Conservation (phyloP, 2,888 invertebrate species). For the Leucoma salicis region DNA sequence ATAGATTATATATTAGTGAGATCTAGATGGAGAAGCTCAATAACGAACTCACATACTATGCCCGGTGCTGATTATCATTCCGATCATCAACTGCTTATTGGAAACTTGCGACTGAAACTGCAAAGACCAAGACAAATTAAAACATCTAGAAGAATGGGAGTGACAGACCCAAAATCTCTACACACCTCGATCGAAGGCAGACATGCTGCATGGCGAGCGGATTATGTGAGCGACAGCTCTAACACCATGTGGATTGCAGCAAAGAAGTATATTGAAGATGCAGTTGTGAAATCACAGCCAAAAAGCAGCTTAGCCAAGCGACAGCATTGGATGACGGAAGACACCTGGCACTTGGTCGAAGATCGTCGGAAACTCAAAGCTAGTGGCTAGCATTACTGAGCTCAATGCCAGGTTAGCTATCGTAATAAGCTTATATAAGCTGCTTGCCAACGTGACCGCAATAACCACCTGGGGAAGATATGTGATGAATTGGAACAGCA, state of each 20-base stretch:
- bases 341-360: not conserved
- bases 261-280: not conserved
- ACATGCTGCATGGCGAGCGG: no score
- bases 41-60: conserved; percentile 7
- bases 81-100: conserved; percentile 7
- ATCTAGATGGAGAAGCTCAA: conserved; percentile 10
- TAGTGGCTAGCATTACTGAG: not conserved
- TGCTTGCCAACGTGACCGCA: not conserved
- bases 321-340: not conserved
- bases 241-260: not conserved
- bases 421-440: no score
- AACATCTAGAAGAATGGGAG: not conserved
- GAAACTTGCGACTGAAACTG: not conserved
- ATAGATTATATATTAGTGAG: conserved; percentile 17
- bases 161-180: no score
- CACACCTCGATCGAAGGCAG: no score
- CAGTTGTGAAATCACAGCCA: not conserved
- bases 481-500: not conserved
- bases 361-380: not conserved
- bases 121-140: not conserved
- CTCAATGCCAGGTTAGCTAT: no score
- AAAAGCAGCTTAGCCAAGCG: not conserved
- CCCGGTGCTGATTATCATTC: conserved; percentile 11
- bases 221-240: no score
- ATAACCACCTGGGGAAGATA: not conserved